Evolutionary conservation across 2,113 vertebrate species (phyloP).

Genomic region (Periophthalmus modestus): DNA sequence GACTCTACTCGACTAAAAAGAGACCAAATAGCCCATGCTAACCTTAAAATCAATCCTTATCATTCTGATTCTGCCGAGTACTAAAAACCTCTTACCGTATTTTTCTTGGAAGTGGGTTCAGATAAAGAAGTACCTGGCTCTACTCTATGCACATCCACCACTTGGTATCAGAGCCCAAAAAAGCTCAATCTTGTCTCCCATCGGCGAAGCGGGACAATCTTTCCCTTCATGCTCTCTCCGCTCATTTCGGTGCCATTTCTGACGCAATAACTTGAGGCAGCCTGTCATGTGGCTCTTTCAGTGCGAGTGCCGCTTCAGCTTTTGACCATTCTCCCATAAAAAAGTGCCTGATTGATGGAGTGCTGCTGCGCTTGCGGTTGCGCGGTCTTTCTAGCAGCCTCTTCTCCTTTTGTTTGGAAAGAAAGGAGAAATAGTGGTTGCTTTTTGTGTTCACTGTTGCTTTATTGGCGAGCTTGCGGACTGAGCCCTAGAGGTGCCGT

Average conservation of each 20-base stretch:
- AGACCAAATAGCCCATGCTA: not conserved
- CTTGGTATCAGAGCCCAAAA: conserved; percentile 31
- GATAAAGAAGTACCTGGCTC: conserved; percentile 39
- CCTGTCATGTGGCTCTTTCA: conserved; percentile 24
- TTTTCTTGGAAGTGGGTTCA: conserved; percentile 20
- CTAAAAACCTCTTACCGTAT: conserved; percentile 23
- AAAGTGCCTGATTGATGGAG: conserved; percentile 40
- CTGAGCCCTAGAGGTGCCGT: conserved; percentile 7
- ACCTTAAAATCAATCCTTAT: not conserved
- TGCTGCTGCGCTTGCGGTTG: conserved; percentile 19
- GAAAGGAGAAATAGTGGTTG: conserved; percentile 18
- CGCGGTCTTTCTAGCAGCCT: conserved; percentile 27
- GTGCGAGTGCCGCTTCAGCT: conserved; percentile 31
- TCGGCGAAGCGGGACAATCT: conserved; percentile 38
- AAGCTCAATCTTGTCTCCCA: conserved; percentile 36
- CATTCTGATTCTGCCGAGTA: conserved; percentile 8
- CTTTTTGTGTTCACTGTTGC: conserved; percentile 33
- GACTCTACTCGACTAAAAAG: no score
- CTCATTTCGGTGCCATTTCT: conserved; percentile 34
- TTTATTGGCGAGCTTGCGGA: conserved; percentile 24
- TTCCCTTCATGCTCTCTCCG: conserved; percentile 51
- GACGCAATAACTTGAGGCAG: conserved; percentile 28
- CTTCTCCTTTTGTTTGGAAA: conserved; percentile 23
- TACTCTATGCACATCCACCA: conserved; percentile 29
- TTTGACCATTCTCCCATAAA: conserved; percentile 26